Base-by-base conservation (phyloP, 1,140 invertebrate genomes). In the Formica exsecta region DNA sequence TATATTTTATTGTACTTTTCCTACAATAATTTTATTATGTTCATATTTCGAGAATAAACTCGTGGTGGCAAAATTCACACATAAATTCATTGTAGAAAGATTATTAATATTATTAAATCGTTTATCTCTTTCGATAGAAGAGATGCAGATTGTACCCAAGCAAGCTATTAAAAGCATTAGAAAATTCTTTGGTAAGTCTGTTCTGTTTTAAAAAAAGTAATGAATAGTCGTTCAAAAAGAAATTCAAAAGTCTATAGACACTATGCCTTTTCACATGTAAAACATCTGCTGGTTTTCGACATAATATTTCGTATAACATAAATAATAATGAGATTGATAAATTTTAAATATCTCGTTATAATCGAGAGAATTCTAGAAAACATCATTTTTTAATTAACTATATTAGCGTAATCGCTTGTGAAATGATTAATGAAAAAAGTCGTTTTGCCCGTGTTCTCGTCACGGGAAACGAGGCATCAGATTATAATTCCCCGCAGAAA, bases 401-500 rank as follows among this genome's bases (percentile, higher is more conserved):
- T 6, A 13, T n/a, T 22, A 71, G 22, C 32, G 61, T 54, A 51
- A 32, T 51, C 29, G 11, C n/a, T 0, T 2, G 16, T 41, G 3
- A 44, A 59, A 22, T 71, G 25, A 71, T 44, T 19, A 8, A 81
- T 19, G 16, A 66, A 66, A 80, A 80, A 57, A 57, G 7, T 11
- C n/a, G 44, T 11, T 19, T 38, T 54, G 59, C 61, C 65, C 65
- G 48, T 1, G 25, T 32, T 73, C 25, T 22, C 13, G 38, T 71
- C 16, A 9, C 25, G 54, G 7, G 38, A 74, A 73, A 74, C 66
- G 25, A 80, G 25, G n/a, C 51, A n/a, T 80, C 75, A n/a, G 19
- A 85, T 85, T 81, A 85, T 38, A 32, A 61, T 25, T 80, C 75
- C 75, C 48, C n/a, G n/a, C 13, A 59, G 75, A 83, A 83, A 73